These are phyloP conservation scores for Chrysocyon brachyurus DNA, from an alignment of 2,797 vertebrate species.

Conservation along the genomic window DNA sequence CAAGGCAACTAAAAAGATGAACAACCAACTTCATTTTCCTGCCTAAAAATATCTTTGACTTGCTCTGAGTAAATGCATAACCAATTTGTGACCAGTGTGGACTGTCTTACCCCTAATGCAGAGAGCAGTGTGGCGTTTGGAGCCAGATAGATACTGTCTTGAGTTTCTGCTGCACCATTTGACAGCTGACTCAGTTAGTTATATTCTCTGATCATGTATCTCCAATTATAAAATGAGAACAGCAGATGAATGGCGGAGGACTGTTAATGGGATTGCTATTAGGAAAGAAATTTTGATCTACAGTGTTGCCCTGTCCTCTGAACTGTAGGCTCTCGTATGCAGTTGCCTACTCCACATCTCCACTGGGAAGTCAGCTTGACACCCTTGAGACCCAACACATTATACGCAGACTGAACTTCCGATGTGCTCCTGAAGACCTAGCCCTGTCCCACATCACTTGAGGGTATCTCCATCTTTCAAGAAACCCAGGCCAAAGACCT, in stretches of 20 bases:
- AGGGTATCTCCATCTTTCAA: background rate
- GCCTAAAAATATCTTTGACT: conserved; percentile 34
- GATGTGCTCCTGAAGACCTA: background rate
- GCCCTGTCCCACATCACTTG: background rate
- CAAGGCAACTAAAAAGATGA: conserved; percentile 26
- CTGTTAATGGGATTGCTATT: background rate
- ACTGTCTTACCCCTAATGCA: background rate
- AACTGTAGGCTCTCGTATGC: background rate
- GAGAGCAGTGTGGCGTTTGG: background rate
- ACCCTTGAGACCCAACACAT: background rate
- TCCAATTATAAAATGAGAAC: background rate
- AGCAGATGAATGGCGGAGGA: background rate
- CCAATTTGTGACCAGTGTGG: background rate
- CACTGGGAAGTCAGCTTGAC: background rate
- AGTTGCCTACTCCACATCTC: background rate
- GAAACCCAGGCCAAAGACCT: background rate
- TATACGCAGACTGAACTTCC: background rate
- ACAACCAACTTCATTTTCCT: conserved; percentile 20
- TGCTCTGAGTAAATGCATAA: background rate
- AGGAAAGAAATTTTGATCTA: background rate
- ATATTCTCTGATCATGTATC: background rate
- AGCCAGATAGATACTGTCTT: background rate
- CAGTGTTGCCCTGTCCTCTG: background rate
- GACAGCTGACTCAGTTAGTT: background rate
- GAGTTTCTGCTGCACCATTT: conserved; percentile 3